Evolutionary conservation across 2,797 vertebrate species (phyloP).

Genomic region (Coilia nasus): DNA sequence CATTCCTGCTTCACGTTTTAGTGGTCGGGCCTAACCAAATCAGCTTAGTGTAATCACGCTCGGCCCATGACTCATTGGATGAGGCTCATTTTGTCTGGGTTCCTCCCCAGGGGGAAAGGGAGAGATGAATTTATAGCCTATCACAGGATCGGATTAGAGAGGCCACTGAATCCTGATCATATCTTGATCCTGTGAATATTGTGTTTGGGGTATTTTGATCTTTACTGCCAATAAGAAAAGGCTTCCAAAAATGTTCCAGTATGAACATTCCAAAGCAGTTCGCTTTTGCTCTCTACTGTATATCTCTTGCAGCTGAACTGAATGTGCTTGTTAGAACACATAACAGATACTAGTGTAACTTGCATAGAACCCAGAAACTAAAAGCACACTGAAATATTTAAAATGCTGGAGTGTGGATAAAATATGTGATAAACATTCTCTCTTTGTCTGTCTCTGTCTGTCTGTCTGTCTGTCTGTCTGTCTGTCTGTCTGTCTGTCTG

Average conservation of each 20-base stretch:
- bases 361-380: no score
- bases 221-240: background rate
- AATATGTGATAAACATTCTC: background rate
- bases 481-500: background rate
- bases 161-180: background rate
- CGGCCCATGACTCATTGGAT: background rate
- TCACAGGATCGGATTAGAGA: background rate
- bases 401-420: background rate
- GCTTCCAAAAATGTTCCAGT: background rate
- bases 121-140: background rate
- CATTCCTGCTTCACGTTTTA: slow-evolving; percentile 8
- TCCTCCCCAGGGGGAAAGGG: background rate
- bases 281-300: background rate
- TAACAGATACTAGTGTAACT: no score
- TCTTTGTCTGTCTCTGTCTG: no score
- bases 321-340: background rate
- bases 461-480: no score
- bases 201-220: background rate
- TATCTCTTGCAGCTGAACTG: background rate
- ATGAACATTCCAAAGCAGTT: background rate
- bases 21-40: background rate
- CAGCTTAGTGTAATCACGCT: slow-evolving; percentile 1
- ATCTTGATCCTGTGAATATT: background rate
- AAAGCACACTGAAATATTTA: background rate
- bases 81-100: slow-evolving; percentile 2